Evolutionary conservation across 2,797 vertebrate species (phyloP), one percentile per base, ranked within the genome.

Genomic region (Sebastes reedi): DNA sequence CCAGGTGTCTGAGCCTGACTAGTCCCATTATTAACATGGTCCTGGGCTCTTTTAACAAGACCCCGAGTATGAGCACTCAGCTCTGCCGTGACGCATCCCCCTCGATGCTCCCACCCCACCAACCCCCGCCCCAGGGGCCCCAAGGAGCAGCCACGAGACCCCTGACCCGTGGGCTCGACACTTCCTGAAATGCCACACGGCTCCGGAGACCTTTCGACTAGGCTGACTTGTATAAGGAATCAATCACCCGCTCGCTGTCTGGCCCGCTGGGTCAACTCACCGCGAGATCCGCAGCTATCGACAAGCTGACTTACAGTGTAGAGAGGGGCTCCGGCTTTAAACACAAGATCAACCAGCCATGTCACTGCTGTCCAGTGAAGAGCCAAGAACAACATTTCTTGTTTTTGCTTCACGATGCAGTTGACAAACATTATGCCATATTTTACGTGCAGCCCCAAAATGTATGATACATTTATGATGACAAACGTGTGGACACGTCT

Each of bases 1-100:
- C 84, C 93, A 93, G 91, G 89, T 92, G 91, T 85, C 83, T 83
- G 52, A 82, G 84, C 58, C 75, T 79, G 78, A 83, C 82, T 85
- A 29, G 25, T 87, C 60, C 62, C 88, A 90, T 93, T 83, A 92
- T 83, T 56, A 83, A 61, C 81, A 86, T 73, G 79, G 77, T 80
- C 76, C 58, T 66, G 39, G 20, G 60, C 79, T 78, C 64, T 75
- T 87, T 85, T 90, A 90, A 92, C 90, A 83, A 92, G 89, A 86
- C 74, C 56, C 65, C 0, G 3, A 42, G 62, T 30, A 55, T 2
- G 4, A 79, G 72, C 32, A 3, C 70, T 70, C 70, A 72, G 60
- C 79, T 82, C 69, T 16, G 65, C 72, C 4, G n/a, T 72, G 82
- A 68, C 6, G 12, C 50, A 68, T 39, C 24, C 39, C 50, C 42